These are phyloP conservation scores for Drosophila sproati DNA, from an alignment of 1,140 invertebrate species.

Conservation along the genomic window DNA sequence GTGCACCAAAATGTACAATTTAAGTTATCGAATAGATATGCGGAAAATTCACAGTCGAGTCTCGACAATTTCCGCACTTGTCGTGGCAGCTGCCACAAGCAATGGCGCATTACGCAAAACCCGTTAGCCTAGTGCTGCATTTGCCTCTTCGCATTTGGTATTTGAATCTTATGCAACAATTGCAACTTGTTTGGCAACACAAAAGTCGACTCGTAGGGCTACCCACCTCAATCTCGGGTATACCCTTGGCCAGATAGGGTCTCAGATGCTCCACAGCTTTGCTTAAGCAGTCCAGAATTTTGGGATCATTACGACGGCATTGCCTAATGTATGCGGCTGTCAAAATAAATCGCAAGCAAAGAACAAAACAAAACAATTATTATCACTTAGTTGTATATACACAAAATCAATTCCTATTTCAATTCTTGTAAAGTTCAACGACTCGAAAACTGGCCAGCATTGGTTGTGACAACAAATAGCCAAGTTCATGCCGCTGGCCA, in stretches of 20 bases:
- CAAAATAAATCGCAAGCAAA: slow-evolving; percentile 35
- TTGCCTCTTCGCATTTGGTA: slow-evolving; percentile 33
- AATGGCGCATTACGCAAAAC: slow-evolving; percentile 49
- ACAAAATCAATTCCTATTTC: slow-evolving; percentile 24
- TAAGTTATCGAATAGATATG: not conserved
- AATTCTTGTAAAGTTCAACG: slow-evolving; percentile 68
- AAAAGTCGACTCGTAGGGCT: slow-evolving; percentile 17
- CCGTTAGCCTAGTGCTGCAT: slow-evolving; percentile 29
- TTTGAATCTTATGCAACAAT: slow-evolving; percentile 61
- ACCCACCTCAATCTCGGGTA: slow-evolving; percentile 87
- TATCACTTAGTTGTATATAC: slow-evolving; percentile 36
- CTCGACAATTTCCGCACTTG: slow-evolving; percentile 31
- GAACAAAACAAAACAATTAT: slow-evolving; percentile 15
- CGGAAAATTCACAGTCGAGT: slow-evolving; percentile 4
- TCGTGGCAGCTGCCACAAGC: slow-evolving; percentile 21
- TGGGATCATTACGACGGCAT: slow-evolving; percentile 88
- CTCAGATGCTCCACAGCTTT: slow-evolving; percentile 87
- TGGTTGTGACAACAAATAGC: slow-evolving; percentile 5
- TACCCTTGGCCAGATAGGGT: slow-evolving; percentile 88
- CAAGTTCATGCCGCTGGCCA: slow-evolving; percentile 32
- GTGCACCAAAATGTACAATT: slow-evolving; percentile 3
- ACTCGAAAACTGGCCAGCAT: slow-evolving; percentile 39
- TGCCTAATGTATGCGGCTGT: slow-evolving; percentile 90
- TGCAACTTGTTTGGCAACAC: slow-evolving; percentile 53
- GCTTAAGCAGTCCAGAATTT: slow-evolving; percentile 88